Evolutionary conservation across 1,140 invertebrate genomes (phyloP).

Genomic region (Drosophila sturtevanti): DNA sequence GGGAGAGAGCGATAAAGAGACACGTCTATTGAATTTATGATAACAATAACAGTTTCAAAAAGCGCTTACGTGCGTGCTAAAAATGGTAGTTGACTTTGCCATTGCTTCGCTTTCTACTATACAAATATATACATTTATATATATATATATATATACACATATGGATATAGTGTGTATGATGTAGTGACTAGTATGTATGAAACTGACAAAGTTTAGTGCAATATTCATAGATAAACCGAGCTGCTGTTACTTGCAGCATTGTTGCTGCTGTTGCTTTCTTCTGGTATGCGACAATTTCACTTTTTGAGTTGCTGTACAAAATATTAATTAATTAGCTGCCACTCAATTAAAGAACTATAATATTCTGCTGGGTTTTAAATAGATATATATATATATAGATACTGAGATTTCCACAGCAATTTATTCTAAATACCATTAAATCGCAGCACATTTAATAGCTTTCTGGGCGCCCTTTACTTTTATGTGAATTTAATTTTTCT

Average conservation of each 20-base stretch:
- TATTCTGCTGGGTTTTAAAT: slow-evolving; percentile 25
- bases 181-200: slow-evolving; percentile 4
- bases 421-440: slow-evolving; percentile 4
- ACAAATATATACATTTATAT: slow-evolving; percentile 17
- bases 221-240: slow-evolving; percentile 64
- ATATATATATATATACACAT: slow-evolving; percentile 25
- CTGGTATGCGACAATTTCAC: slow-evolving; percentile 80
- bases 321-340: slow-evolving; percentile 73
- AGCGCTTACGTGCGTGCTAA: slow-evolving; percentile 65
- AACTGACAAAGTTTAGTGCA: slow-evolving; percentile 53
- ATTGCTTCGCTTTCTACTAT: slow-evolving; percentile 69
- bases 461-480: slow-evolving; percentile 33
- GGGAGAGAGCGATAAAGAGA: not conserved
- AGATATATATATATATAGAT: not conserved
- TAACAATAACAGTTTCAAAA: slow-evolving; percentile 56
- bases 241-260: slow-evolving; percentile 13
- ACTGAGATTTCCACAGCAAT: slow-evolving; percentile 37
- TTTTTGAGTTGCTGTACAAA: slow-evolving; percentile 61
- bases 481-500: not conserved
- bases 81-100: slow-evolving; percentile 29
- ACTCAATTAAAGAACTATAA: slow-evolving; percentile 58
- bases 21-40: slow-evolving; percentile 54
- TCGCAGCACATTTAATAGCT: too few relatives aligned
- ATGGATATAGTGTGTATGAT: not conserved
- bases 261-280: slow-evolving; percentile 33